Evolutionary conservation across 2,113 vertebrate species (phyloP), one percentile per base, ranked within the genome.

Genomic region (Phaethornis superciliosus): DNA sequence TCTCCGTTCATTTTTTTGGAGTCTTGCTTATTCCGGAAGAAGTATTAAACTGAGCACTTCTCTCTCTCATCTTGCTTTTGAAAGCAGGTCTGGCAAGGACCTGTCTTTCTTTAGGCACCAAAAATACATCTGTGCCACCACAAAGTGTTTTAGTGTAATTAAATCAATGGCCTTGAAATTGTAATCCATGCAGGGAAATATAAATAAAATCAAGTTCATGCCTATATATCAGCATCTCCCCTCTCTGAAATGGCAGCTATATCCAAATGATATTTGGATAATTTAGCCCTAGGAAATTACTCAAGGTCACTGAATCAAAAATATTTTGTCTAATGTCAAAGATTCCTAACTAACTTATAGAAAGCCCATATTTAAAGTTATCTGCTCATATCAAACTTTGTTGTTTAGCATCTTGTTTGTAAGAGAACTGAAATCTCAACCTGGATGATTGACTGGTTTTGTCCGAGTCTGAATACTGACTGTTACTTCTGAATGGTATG

Each of bases 241-340:
- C n/a, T 83, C 75, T 54, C 46, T 88, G 65, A 64, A 83, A 78
- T 77, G 82, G 79, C 58, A 95, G 59, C 19, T 44, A 3, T 52
- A 88, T 40, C 23, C 55, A 62, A 79, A 74, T 70, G 17, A n/a
- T 52, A 52, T 77, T 56, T 69, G 68, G 84, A 76, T 15, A 90
- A 78, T 19, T 83, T 81, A 79, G 79, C 85, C 60, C 44, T 46
- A 78, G 85, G 91, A 95, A 90, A 81, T 42, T 35, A 82, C 72
- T 94, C 63, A 92, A 67, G 59, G 77, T 74, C 52, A 60, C 44
- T 60, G 85, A 91, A 85, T 52, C 55, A 83, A 72, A 87, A 93
- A 74, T 85, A 88, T n/a, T 93, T 94, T 95, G 55, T 93, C 60
- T 78, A 60, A 90, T 79, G 42, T 81, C 71, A 80, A 17, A 62